Evolutionary conservation across 2,888 invertebrate species (phyloP), one percentile per base, ranked within the genome.

Genomic region (Crematogaster levior): DNA sequence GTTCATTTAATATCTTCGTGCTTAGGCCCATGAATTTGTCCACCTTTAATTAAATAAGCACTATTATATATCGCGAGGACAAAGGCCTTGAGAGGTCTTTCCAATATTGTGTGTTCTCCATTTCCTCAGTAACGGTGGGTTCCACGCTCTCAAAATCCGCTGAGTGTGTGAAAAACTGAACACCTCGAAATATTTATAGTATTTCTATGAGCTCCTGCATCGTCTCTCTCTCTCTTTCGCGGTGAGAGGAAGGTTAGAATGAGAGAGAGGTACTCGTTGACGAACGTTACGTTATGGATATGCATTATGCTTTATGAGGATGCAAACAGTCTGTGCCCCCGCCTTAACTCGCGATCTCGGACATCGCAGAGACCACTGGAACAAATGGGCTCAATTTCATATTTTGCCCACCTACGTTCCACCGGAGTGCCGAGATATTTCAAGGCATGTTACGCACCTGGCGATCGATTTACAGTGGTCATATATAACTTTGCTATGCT

Each of bases 181-280:
- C 93, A 93, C 93, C 92, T 93, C 92, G 92, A 93, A 93, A 93
- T 93, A 93, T 93, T 93, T 93, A 93, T 93, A 92, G 91, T 93
- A 92, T 93, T 92, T 91, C 60, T 84, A 85, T 74, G 37, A 79
- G 12, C n/a, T 68, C 53, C 53, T 27, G 46, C 61, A n/a, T n/a
- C n/a, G n/a, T 48, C 46, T 37, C 24, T 46, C 43, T 43, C 72
- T 43, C n/a, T 73, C 24, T 53, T 9, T 48, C 30, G 12, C 56
- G 81, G 53, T 34, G 81, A 63, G 61, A 72, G 40, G 61, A 58
- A 58, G 51, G 37, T n/a, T n/a, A n/a, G n/a, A 56, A 58, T 34
- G 6, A 34, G 82, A 65, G 68, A 82, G 63, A 85, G 80, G 24
- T 70, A 66, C 81, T 60, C n/a, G 46, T n/a, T n/a, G 65, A 60